Percentiles rank a stretch among this genome's conserved stretches.
Evolutionary conservation across 2,113 vertebrate genomes (phyloP).

Genomic region (Tyto alba): DNA sequence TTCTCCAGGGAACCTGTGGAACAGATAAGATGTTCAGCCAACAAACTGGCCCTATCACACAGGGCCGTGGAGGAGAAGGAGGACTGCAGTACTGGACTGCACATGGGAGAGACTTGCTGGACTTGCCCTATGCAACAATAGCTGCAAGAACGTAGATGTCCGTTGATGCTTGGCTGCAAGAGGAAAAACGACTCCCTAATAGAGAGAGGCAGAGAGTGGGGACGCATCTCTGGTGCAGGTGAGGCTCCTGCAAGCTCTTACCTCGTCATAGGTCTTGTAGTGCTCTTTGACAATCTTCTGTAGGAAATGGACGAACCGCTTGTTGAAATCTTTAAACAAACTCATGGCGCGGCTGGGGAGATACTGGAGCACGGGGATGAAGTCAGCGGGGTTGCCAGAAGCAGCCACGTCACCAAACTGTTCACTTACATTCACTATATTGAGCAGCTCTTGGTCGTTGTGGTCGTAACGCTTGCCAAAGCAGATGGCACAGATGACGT

Average conservation of each 20-base stretch:
- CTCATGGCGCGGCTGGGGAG: slow-evolving; percentile 77
- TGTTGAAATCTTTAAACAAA: slow-evolving; percentile 73
- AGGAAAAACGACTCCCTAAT: accelerated
- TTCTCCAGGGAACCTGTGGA: not conserved
- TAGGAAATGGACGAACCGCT: slow-evolving; percentile 67
- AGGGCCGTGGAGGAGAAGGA: not conserved
- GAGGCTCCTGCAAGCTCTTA: slow-evolving; percentile 31
- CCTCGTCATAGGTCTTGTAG: slow-evolving; percentile 79
- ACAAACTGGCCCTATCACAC: not conserved
- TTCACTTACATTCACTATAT: slow-evolving; percentile 61
- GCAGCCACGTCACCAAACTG: slow-evolving; percentile 68
- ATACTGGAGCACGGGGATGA: slow-evolving; percentile 82
- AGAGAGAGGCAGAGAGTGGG: not conserved
- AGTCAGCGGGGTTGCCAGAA: slow-evolving; percentile 80
- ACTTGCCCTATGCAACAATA: not conserved
- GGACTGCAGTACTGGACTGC: not conserved
- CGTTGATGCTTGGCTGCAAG: not conserved
- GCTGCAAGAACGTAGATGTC: not conserved
- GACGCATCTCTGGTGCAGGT: not conserved
- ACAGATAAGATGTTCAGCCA: not conserved
- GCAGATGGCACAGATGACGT: slow-evolving; percentile 86
- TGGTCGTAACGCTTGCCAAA: slow-evolving; percentile 81
- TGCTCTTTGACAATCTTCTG: slow-evolving; percentile 78
- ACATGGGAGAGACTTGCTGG: not conserved
- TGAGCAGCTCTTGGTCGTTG: slow-evolving; percentile 77